Evolutionary conservation across 2,113 vertebrate genomes (phyloP), one percentile per base, ranked within the genome.

Genomic region (Carlito syrichta): DNA sequence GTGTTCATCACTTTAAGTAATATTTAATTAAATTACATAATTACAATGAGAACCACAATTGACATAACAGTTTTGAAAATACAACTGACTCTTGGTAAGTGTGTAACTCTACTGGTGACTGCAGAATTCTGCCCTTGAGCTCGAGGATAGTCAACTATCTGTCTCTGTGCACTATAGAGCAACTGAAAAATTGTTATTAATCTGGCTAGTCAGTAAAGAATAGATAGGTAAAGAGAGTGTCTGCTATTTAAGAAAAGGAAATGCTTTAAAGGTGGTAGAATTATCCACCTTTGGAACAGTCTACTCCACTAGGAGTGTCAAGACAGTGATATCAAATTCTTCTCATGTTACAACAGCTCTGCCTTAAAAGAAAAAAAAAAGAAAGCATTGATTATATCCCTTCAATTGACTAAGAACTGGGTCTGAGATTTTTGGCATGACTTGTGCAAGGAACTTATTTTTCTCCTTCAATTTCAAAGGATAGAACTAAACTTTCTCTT

Each of bases 21-120:
- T 32, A 84, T 86, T 54, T 90, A 81, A 86, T 73, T 85, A 96
- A 63, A 66, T 66, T 63, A 35, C 45, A 56, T 73, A 43, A 58
- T 88, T n/a, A 52, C 3, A 23, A 10, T 1, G 3, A 74, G 20
- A 86, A 86, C 13, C 38, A 48, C 6, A 27, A 43, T 8, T 45
- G 10, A 35, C 38, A 82, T 74, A 27, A 66, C 23, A 19, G 3
- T 35, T 58, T 87, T 50, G 19, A 63, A 85, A 90, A 81, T 35
- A 17, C 54, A 66, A 0, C 71, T 35, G 50, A 43, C n/a, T 77
- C 17, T n/a, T 83, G 6, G 16, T 48, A 32, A 90, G 13, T 10
- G 30, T 45, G 5, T 17, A 52, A 60, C 25, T 32, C 32, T 86
- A 48, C 11, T 20, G 30, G 25, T 30, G 2, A 13, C 17, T 32